Conservation (phyloP, 2,888 invertebrate species). For the Scaptodrosophila latifasciaeformis region DNA sequence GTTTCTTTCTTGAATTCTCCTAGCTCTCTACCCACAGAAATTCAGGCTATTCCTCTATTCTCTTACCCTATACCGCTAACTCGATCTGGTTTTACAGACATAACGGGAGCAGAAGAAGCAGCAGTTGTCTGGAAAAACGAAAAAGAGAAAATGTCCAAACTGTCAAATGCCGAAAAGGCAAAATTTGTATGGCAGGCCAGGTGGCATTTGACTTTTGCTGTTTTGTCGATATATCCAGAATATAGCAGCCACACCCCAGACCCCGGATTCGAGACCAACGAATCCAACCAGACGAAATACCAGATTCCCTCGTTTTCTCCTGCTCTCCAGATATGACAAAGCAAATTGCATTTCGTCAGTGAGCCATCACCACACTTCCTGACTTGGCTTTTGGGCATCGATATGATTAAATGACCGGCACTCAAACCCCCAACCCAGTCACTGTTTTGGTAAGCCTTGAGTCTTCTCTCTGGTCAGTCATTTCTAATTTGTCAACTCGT, state of each 20-base stretch:
- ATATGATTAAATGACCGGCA: background rate
- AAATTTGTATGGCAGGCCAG: constrained; percentile 48
- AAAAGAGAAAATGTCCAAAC: constrained; percentile 54
- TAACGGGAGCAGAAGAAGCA: constrained; percentile 1
- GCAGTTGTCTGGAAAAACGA: background rate
- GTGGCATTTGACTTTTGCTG: constrained; percentile 19
- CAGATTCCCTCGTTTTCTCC: too few relatives aligned
- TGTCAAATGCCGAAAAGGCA: constrained; percentile 65
- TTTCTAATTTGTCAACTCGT: background rate
- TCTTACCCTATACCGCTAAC: background rate
- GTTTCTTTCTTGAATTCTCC: constrained; percentile 33
- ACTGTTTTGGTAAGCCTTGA: too few relatives aligned
- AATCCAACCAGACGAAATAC: background rate
- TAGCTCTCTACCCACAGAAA: background rate
- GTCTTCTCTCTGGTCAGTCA: background rate
- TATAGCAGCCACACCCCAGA: too few relatives aligned
- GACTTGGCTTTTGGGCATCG: too few relatives aligned
- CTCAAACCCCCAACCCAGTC: background rate
- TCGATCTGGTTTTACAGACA: too few relatives aligned
- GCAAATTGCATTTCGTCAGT: constrained; percentile 1
- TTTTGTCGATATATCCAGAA: too few relatives aligned
- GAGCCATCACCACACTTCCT: background rate
- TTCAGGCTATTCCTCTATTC: background rate
- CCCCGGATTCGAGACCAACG: too few relatives aligned
- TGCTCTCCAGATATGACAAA: background rate